phyloP scores from a whole-genome alignment of 2,113 vertebrate species.

The Sus scrofa region DNA sequence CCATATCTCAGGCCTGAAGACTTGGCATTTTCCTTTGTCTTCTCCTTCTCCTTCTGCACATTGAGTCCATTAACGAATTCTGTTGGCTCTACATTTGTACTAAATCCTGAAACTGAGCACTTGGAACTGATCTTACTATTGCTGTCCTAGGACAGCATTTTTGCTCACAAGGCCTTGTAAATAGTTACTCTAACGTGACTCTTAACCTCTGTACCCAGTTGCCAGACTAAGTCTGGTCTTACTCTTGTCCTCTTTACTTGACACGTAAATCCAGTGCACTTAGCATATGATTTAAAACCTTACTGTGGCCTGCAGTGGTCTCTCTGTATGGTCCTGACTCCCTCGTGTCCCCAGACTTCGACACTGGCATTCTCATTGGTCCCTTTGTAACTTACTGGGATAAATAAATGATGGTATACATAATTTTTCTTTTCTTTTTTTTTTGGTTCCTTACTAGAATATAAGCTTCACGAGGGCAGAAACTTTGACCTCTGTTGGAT shows the following conservation, averaged over 20 bases:
- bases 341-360: not conserved
- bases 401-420: not conserved
- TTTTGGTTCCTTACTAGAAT: not conserved
- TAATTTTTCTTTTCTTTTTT: too few relatives aligned
- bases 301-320: not conserved
- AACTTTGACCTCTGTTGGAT: not conserved
- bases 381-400: not conserved
- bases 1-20: not conserved
- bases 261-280: not conserved
- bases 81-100: not conserved
- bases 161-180: not conserved
- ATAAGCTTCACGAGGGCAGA: not conserved
- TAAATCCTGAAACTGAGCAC: not conserved
- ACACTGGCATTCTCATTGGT: not conserved
- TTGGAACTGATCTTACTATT: not conserved
- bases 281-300: not conserved
- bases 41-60: not conserved
- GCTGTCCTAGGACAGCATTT: not conserved
- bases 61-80: not conserved
- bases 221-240: not conserved
- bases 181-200: not conserved
- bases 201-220: not conserved
- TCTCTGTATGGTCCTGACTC: not conserved
- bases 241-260: not conserved
- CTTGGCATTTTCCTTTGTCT: not conserved